Base-by-base conservation (phyloP, 2,888 invertebrate species). In the Euspilapteryx auroguttella region DNA sequence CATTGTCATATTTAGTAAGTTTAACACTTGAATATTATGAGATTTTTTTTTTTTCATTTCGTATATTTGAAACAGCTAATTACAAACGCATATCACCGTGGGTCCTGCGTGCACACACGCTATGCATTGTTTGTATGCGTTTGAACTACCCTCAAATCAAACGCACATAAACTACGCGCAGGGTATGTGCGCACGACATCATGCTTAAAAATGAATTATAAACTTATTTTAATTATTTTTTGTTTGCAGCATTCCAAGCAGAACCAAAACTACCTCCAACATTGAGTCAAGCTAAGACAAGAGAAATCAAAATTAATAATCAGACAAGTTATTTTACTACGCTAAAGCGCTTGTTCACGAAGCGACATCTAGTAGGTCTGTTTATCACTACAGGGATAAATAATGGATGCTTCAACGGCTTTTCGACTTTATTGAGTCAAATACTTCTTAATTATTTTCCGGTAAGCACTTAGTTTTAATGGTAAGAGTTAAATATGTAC, bases 401-500 rank as follows among this genome's bases (percentile, higher is more conserved):
- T 48, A 81, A 85, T n/a, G 87, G 87, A 1, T 83, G 83, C 5
- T 81, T 86, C 47, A 87, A 86, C 49, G 84, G 82, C 2, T 73
- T 87, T 28, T 82, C 83, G 1, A 88, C 87, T 0, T 61, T 87
- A 12, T 75, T 76, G 12, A 76, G 69, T 37, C 65, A 65, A 34
- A 53, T 75, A 31, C 53, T 61, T 17, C 44, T 71, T 2, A 38
- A 43, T 7, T 66, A 65, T 34, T 76, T 64, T 28, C 45, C 59
- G 39, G 75, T 71, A 39, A 55, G 47, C 17, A n/a, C n/a, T n/a
- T n/a, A n/a, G n/a, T n/a, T n/a, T 39, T 24, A 32, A 11, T 17
- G 14, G 24, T 20, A 29, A 11, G 2, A 27, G 2, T 17, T 3
- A 20, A 2, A 20, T 20, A 9, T 20, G 8, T 3, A 20, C 21